Conservation (phyloP, 2,797 vertebrate species). For the Chromobotia macracanthus region DNA sequence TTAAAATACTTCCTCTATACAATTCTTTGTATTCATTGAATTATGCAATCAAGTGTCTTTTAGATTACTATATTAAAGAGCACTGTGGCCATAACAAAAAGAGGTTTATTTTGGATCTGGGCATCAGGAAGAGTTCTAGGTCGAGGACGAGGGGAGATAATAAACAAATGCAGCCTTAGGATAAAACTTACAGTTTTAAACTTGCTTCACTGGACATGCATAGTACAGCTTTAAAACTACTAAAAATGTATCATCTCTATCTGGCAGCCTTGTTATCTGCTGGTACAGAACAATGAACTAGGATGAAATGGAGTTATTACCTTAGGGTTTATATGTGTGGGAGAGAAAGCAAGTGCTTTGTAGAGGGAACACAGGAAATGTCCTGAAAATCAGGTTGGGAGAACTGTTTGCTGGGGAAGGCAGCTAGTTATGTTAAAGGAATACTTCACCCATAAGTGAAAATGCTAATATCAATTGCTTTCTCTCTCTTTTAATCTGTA, state of each 20-base stretch:
- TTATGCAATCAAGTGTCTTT: constrained; percentile 34
- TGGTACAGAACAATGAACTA: constrained; percentile 32
- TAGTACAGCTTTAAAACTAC: constrained; percentile 38
- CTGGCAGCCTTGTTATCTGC: constrained; percentile 11
- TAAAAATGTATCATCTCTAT: constrained; percentile 19
- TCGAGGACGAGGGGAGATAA: constrained; percentile 41
- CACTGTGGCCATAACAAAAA: constrained; percentile 35
- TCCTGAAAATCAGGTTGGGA: constrained; percentile 9
- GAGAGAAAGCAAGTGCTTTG: constrained; percentile 36
- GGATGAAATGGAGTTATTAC: constrained; percentile 42
- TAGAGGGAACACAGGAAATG: neutral
- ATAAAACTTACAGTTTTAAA: constrained; percentile 38
- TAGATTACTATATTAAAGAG: constrained; percentile 50
- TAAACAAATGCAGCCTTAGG: constrained; percentile 31
- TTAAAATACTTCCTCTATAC: neutral
- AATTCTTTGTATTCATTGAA: constrained; percentile 31
- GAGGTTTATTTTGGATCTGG: constrained; percentile 29
- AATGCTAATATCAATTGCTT: too few species aligned
- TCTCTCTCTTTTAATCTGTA: too few species aligned
- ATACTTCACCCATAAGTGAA: neutral
- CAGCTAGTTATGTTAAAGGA: neutral
- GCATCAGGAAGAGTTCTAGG: constrained; percentile 2
- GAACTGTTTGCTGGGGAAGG: constrained; percentile 8
- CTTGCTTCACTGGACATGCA: constrained; percentile 47
- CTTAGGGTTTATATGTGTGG: constrained; percentile 26